phyloP scores from a whole-genome alignment of 2,888 invertebrate species.

The Apotomis turbidana region DNA sequence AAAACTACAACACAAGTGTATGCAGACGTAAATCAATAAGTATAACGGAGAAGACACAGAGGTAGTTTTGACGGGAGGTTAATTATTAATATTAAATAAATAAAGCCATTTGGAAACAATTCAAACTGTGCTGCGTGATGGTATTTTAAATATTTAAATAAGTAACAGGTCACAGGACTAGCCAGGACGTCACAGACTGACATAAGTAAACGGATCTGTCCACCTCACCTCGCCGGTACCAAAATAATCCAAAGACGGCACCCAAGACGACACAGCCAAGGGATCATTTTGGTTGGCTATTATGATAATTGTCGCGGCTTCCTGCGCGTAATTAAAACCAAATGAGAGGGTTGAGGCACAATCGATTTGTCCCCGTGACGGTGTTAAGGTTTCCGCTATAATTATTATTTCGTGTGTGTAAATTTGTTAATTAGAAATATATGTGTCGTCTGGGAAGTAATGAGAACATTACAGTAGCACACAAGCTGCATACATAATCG shows the following conservation, averaged over 20 bases:
- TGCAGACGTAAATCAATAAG: too few relatives aligned
- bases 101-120: too few relatives aligned
- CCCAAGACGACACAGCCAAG: constrained; percentile 60
- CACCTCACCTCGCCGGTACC: constrained; percentile 35
- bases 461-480: too few relatives aligned
- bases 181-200: constrained; percentile 59
- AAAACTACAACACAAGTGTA: too few relatives aligned
- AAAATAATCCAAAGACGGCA: constrained; percentile 44
- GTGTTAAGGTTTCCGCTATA: constrained; percentile 72
- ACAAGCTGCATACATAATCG: too few relatives aligned
- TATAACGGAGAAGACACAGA: too few relatives aligned
- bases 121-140: too few relatives aligned
- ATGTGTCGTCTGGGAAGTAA: constrained; percentile 34
- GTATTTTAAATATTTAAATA: too few relatives aligned
- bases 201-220: constrained; percentile 49
- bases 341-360: constrained; percentile 74
- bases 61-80: too few relatives aligned
- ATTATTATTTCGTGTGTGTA: constrained; percentile 51
- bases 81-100: too few relatives aligned
- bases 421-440: constrained; percentile 45
- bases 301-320: constrained; percentile 74
- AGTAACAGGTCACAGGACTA: constrained; percentile 44
- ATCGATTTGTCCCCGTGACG: constrained; percentile 80
- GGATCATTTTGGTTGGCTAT: constrained; percentile 68
- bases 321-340: constrained; percentile 79